These are phyloP conservation scores for Ostrea denselamellosa DNA, from an alignment of 1,140 invertebrate genomes.

Conservation along the genomic window DNA sequence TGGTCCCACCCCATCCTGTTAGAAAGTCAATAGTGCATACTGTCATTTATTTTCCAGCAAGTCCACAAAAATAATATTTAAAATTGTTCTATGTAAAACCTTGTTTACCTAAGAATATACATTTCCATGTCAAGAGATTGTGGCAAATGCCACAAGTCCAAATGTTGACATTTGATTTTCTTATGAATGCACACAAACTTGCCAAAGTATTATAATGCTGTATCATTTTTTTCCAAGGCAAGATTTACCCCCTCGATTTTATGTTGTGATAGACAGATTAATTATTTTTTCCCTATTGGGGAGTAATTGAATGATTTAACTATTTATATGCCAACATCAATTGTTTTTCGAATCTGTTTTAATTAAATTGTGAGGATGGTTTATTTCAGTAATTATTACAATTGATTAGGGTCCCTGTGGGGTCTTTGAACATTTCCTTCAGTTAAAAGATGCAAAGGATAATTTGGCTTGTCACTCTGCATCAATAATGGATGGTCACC, in stretches of 20 bases:
- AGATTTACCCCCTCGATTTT: not conserved
- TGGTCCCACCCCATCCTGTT: not conserved
- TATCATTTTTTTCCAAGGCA: not conserved
- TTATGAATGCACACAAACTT: no score
- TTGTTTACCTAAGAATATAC: constrained; percentile 21
- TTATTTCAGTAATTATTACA: constrained; percentile 22
- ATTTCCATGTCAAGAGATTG: constrained; percentile 1
- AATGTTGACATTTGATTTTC: no score
- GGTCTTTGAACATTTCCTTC: constrained; percentile 27
- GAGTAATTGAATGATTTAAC: not conserved
- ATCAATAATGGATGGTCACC: constrained; percentile 21
- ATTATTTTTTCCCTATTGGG: not conserved
- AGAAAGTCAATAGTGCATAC: not conserved
- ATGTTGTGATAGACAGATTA: not conserved
- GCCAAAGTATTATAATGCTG: not conserved
- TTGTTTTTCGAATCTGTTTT: constrained; percentile 9
- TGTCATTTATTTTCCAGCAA: not conserved
- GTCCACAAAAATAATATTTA: constrained; percentile 6
- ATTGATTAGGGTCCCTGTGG: constrained; percentile 16
- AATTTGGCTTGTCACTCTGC: constrained; percentile 34
- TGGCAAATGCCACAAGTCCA: not conserved
- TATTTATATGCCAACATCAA: constrained; percentile 31
- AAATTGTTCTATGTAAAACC: not conserved
- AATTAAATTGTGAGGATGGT: not conserved
- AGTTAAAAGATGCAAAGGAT: not conserved